Evolutionary conservation across 2,797 vertebrate genomes (phyloP).

Genomic region (Enteromius fasciolatus): DNA sequence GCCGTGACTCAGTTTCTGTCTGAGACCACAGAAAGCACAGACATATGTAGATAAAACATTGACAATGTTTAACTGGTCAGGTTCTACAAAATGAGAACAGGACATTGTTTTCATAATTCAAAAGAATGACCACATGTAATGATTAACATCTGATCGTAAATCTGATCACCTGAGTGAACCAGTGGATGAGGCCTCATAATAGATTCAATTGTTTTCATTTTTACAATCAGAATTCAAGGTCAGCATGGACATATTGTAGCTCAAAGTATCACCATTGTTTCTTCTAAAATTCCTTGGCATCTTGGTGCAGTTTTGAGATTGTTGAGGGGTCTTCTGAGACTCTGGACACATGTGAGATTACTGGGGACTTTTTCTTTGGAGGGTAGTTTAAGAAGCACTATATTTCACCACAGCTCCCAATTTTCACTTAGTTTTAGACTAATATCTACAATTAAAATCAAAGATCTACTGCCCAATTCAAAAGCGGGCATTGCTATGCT

Average conservation of each 20-base stretch:
- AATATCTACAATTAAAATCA: neutral
- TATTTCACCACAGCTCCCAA: neutral
- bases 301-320: constrained; percentile 7
- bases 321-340: constrained; percentile 13
- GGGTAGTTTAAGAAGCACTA: neutral
- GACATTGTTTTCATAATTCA: constrained; percentile 61
- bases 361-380: neutral
- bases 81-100: constrained; percentile 48
- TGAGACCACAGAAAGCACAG: constrained; percentile 35
- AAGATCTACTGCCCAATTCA: neutral
- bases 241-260: neutral
- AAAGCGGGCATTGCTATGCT: neutral
- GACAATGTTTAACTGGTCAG: constrained; percentile 76
- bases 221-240: neutral
- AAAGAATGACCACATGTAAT: constrained; percentile 54
- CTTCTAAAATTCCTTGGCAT: neutral
- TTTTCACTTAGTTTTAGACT: neutral
- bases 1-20: constrained; percentile 65
- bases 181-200: neutral
- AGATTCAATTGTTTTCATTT: constrained; percentile 2
- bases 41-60: constrained; percentile 55
- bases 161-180: neutral
- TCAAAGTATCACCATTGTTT: neutral
- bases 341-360: neutral
- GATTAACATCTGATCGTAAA: constrained; percentile 56